Percentiles rank a stretch among this genome's conserved stretches.
Conservation (phyloP, 92 coral and sea anemone genomes). For the Phymanthus crucifer region DNA sequence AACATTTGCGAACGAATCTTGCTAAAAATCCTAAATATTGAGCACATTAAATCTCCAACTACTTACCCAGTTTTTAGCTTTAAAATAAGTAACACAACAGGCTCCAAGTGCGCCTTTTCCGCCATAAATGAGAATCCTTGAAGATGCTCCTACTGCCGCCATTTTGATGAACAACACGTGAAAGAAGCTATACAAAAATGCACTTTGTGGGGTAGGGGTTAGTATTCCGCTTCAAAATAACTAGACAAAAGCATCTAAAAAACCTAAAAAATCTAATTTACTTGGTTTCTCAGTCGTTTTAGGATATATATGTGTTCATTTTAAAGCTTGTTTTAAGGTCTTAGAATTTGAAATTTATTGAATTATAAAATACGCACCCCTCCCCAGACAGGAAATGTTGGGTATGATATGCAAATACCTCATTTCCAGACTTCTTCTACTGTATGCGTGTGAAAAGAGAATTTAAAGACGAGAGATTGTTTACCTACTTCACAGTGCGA, state of each 20-base stretch:
- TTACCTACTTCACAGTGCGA: constrained; percentile 39
- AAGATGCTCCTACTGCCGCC: constrained; percentile 50
- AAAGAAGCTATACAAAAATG: not conserved
- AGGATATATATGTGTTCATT: not conserved
- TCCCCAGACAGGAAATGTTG: constrained; percentile 31
- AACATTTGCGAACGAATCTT: not conserved
- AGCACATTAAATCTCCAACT: constrained; percentile 5
- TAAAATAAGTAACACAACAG: constrained; percentile 86
- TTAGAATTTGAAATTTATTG: not conserved
- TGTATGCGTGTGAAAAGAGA: constrained; percentile 23
- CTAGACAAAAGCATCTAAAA: not conserved
- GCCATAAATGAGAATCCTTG: constrained; percentile 90
- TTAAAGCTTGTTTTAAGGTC: not conserved
- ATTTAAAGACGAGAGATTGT: constrained; percentile 44
- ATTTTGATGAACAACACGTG: constrained; percentile 64
- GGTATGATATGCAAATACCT: constrained; percentile 31
- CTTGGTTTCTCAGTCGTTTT: not conserved
- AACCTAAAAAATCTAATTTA: not conserved
- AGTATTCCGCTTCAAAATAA: not conserved
- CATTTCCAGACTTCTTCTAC: constrained; percentile 45
- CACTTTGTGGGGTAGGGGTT: constrained; percentile 20
- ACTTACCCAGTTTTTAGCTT: constrained; percentile 90
- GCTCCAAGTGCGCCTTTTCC: constrained; percentile 99
- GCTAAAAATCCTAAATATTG: not conserved
- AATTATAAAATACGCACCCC: constrained; percentile 19